Conservation (phyloP, 2,797 vertebrate species). For the Hippoglossus hippoglossus region DNA sequence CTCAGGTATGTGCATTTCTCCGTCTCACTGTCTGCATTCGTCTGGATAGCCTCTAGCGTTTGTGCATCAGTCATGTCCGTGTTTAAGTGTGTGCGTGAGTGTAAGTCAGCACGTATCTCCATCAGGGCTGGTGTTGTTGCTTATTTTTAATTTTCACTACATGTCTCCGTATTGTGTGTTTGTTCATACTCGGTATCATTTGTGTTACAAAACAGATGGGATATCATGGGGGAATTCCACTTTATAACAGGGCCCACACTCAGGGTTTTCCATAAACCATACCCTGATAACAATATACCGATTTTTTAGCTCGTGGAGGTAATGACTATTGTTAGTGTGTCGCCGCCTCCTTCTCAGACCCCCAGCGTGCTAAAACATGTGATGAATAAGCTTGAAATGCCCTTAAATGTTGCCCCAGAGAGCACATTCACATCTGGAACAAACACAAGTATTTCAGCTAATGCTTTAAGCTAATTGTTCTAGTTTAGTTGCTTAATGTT, state of each 20-base stretch:
- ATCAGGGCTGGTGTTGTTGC: background rate
- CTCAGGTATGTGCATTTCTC: conserved; percentile 29
- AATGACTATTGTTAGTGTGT: conserved; percentile 55
- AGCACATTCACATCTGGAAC: conserved; percentile 16
- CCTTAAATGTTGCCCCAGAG: conserved; percentile 12
- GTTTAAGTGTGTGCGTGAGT: conserved; percentile 2
- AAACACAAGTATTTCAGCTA: conserved; percentile 4
- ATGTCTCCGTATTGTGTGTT: conserved; percentile 7
- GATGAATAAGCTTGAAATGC: conserved; percentile 20
- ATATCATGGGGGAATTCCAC: conserved; percentile 58
- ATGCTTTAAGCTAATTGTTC: no score
- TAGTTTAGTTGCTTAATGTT: background rate
- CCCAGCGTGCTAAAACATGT: conserved; percentile 38
- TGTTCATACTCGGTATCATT: conserved; percentile 38
- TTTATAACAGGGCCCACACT: conserved; percentile 12
- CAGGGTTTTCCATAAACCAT: conserved; percentile 35
- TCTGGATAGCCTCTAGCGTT: conserved; percentile 20
- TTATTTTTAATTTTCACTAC: conserved; percentile 7
- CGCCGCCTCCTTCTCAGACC: conserved; percentile 19
- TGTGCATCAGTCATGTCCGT: background rate
- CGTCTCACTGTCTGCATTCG: conserved; percentile 30
- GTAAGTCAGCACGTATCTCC: background rate
- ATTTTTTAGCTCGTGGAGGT: conserved; percentile 31
- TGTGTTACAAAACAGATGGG: conserved; percentile 55
- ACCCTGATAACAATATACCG: conserved; percentile 38